A percentile compares a stretch with the other conserved stretches of the same genome.
phyloP scores from a whole-genome alignment of 2,888 invertebrate genomes.

The Pollenia griseotomentosa region DNA sequence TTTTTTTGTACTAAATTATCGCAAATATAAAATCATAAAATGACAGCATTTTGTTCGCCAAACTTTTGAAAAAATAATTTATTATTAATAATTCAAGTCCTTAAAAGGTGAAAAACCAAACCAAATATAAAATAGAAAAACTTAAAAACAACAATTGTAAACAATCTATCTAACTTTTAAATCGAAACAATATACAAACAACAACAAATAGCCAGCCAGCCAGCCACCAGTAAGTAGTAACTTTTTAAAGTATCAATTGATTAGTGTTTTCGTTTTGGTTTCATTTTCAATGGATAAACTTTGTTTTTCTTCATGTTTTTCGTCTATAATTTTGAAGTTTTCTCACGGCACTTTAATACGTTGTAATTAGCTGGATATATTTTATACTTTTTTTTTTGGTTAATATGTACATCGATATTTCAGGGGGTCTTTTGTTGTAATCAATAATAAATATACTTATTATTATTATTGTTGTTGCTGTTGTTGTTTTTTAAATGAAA shows the following conservation, averaged over 20 bases:
- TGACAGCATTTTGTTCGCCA: conserved; percentile 44
- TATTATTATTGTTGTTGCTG: not conserved
- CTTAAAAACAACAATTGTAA: conserved; percentile 9
- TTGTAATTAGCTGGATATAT: conserved; percentile 66
- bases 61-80: conserved; percentile 55
- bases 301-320: conserved; percentile 53
- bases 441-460: conserved; percentile 25
- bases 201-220: not conserved
- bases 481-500: conserved; percentile 4
- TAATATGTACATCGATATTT: conserved; percentile 4
- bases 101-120: conserved; percentile 70
- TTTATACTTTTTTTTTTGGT: not conserved
- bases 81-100: conserved; percentile 73
- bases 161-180: conserved; percentile 38
- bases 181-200: conserved; percentile 1
- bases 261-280: conserved; percentile 60
- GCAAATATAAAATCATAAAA: conserved; percentile 56
- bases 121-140: conserved; percentile 34
- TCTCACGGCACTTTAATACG: conserved; percentile 70
- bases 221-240: conserved; percentile 17
- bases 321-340: conserved; percentile 53
- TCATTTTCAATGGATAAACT: conserved; percentile 51
- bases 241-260: conserved; percentile 58
- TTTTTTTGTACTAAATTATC: conserved; percentile 39
- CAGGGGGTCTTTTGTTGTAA: conserved; percentile 57